These are phyloP conservation scores for Metopia argyrocephala DNA, from an alignment of 2,888 invertebrate species.

Conservation along the genomic window DNA sequence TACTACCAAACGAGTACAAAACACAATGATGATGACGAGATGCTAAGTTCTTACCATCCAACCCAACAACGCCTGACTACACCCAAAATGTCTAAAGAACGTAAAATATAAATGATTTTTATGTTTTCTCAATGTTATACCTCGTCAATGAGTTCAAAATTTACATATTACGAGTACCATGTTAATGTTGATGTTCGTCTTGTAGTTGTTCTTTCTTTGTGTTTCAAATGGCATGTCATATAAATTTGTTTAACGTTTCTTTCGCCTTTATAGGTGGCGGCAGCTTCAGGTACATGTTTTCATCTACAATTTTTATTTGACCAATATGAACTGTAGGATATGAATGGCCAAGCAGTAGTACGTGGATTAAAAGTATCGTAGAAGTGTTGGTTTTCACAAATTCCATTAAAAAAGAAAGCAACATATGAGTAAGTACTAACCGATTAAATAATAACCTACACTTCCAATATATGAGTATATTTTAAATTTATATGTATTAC, in stretches of 20 bases:
- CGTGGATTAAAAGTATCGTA: no score
- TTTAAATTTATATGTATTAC: no score
- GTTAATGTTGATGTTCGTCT: no score
- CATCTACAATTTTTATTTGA: not conserved
- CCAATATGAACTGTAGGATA: conserved; percentile 23
- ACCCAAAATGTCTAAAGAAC: conserved; percentile 24
- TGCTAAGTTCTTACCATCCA: no score
- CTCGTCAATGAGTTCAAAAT: conserved; percentile 43
- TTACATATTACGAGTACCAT: conserved; percentile 44
- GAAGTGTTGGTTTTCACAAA: conserved; percentile 54
- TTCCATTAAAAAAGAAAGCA: conserved; percentile 30
- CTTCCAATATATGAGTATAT: no score
- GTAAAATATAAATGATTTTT: conserved; percentile 35
- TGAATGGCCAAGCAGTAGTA: conserved; percentile 20
- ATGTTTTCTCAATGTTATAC: conserved; percentile 11
- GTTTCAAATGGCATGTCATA: conserved; percentile 15
- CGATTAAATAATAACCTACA: no score
- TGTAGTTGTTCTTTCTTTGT: no score
- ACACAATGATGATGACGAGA: no score
- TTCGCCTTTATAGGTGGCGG: not conserved
- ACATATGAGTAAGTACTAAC: no score
- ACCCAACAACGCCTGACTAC: no score
- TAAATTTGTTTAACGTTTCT: not conserved
- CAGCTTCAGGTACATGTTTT: not conserved
- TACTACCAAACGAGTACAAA: no score